Conservation (phyloP, 2,797 vertebrate species). For the Argyrosomus regius region DNA sequence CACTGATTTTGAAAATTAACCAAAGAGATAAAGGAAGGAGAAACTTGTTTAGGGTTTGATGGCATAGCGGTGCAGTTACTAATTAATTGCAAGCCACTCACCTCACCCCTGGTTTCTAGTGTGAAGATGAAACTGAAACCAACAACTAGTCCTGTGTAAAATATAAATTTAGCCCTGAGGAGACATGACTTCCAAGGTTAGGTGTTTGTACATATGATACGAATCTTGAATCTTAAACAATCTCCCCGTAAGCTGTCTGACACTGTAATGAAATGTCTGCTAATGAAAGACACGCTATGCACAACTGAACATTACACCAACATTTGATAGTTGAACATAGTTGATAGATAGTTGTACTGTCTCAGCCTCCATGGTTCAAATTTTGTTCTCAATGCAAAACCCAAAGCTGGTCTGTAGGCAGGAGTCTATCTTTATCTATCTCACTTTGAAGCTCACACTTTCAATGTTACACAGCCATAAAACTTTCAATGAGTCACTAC, state of each 20-base stretch:
- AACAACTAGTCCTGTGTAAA: too few relatives aligned
- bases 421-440: not conserved
- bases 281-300: not conserved
- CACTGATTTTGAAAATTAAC: conserved; percentile 1
- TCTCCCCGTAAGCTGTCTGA: not conserved
- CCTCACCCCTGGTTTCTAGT: too few relatives aligned
- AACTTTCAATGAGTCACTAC: conserved; percentile 41
- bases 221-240: conserved; percentile 21
- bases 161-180: too few relatives aligned
- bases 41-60: too few relatives aligned
- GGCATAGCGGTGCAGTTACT: too few relatives aligned
- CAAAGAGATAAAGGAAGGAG: not conserved
- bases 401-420: not conserved
- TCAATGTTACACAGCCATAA: conserved; percentile 23
- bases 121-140: too few relatives aligned
- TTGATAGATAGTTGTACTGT: too few relatives aligned
- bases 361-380: not conserved
- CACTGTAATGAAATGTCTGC: not conserved
- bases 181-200: too few relatives aligned
- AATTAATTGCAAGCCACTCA: too few relatives aligned
- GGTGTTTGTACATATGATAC: not conserved
- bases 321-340: not conserved
- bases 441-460: conserved; percentile 22
- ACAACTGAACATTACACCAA: not conserved
- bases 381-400: not conserved